Base-by-base conservation (phyloP, 2,113 vertebrate species). In the Lepidothrix coronata region DNA sequence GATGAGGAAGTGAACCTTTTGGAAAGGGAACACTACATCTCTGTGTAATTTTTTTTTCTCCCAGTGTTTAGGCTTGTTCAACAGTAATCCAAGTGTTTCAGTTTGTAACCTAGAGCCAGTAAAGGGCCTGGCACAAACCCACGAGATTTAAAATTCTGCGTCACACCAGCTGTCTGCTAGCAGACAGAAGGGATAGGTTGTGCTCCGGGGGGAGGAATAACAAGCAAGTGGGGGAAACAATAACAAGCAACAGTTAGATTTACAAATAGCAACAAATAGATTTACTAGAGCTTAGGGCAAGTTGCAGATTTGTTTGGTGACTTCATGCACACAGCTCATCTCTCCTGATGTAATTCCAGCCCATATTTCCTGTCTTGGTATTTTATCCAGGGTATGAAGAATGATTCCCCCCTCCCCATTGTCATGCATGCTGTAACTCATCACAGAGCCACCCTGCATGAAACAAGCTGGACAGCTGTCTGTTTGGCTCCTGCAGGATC, bases 101-200 rank as follows among this genome's bases (percentile, higher is more conserved):
- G 90, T 81, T 94, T 95, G 51, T 96, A 93, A 95, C 68, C 65
- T 83, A 39, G 85, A 75, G 81, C 96, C 71, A 59, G 67, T 57
- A 94, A 89, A 95, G 78, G 78, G 86, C 59, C 91, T 96, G 95
- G 93, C 95, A 72, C 70, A 92, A 94, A 84, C 31, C 5, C 72
- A 91, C 17, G 87, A 96, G 96, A 95, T 97, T 97, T 95, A 96
- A 90, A 85, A 96, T 96, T 88, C 86, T 95, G 88, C 84, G 79
- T 97, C 96, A 97, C 57, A 92, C 96, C 97, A 98, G 97, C 97
- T 98, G 97, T 97, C 93, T 96, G 48, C 61, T 84, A 94, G 85
- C 65, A 94, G 88, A 85, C 28, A 75, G 91, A 86, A 74, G 43
- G 78, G 68, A 25, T 88, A 85, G 66, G 27, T 72, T 83, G 67